phyloP scores from a whole-genome alignment of 1,140 invertebrate species.

The Archegozetes longisetosus region DNA sequence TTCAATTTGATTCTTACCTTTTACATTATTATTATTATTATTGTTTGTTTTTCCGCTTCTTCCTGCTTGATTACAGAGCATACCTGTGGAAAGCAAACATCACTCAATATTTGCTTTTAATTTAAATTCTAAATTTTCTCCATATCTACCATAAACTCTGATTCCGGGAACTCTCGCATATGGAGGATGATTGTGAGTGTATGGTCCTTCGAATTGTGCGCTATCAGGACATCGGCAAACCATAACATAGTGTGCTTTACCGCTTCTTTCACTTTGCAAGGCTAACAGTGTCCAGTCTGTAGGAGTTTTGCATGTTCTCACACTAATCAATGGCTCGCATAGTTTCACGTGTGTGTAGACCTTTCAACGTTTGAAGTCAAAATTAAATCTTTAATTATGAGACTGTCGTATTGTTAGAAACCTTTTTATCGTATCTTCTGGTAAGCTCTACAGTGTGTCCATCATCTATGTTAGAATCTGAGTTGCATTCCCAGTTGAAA shows the following conservation, averaged over 20 bases:
- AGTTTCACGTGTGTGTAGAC: slow-evolving; percentile 78
- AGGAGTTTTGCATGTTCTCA: slow-evolving; percentile 66
- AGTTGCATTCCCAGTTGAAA: slow-evolving; percentile 74
- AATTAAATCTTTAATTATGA: neutral
- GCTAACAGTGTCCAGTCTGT: slow-evolving; percentile 81
- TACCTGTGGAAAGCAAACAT: slow-evolving; percentile 39
- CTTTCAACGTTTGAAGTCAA: slow-evolving; percentile 27
- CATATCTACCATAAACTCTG: slow-evolving; percentile 40
- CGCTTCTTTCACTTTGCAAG: slow-evolving; percentile 73
- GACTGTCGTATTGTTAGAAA: neutral
- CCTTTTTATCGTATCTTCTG: slow-evolving; percentile 18
- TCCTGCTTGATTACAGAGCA: slow-evolving; percentile 50
- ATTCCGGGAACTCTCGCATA: slow-evolving; percentile 65
- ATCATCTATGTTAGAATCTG: slow-evolving; percentile 67
- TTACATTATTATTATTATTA: too few species aligned
- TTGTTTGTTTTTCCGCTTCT: too few species aligned
- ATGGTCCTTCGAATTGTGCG: slow-evolving; percentile 69
- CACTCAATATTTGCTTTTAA: too few species aligned
- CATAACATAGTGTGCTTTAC: slow-evolving; percentile 83
- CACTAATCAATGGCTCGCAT: slow-evolving; percentile 71
- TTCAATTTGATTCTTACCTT: too few species aligned
- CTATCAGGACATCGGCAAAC: slow-evolving; percentile 74
- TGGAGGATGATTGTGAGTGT: slow-evolving; percentile 79
- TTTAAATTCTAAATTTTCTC: too few species aligned
- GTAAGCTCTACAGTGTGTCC: slow-evolving; percentile 67